These are phyloP conservation scores for Aratinga solstitialis DNA, from an alignment of 2,797 vertebrate genomes.

Conservation along the genomic window DNA sequence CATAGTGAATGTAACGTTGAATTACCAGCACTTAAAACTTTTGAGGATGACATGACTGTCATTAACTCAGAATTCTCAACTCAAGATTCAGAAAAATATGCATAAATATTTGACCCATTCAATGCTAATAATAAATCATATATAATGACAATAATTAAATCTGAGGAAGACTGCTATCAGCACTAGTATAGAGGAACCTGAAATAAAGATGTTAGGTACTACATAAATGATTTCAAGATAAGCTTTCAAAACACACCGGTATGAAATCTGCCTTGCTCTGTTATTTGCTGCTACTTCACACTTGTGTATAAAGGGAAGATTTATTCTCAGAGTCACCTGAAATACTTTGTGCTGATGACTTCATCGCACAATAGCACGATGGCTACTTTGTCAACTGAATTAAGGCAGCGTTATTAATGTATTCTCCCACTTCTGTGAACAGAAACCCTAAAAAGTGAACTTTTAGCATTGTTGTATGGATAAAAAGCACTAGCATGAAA, in stretches of 20 bases:
- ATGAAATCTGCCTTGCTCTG: neutral
- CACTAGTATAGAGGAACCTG: neutral
- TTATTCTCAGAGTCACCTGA: neutral
- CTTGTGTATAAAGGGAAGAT: neutral
- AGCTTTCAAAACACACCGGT: neutral
- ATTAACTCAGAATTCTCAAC: conserved; percentile 23
- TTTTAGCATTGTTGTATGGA: neutral
- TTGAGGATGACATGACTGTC: neutral
- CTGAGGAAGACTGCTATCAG: neutral
- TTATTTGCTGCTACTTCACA: neutral
- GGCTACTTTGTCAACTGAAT: neutral
- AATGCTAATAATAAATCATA: conserved; percentile 15
- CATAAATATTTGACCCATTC: conserved; percentile 49
- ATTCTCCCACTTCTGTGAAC: neutral
- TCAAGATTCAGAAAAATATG: conserved; percentile 32
- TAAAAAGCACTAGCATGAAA: neutral
- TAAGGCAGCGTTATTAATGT: neutral
- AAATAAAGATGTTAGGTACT: neutral
- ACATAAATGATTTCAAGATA: neutral
- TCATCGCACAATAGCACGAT: neutral
- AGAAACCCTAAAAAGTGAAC: neutral
- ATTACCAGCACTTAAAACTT: conserved; percentile 36
- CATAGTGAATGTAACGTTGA: neutral
- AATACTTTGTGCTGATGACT: neutral
- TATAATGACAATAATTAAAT: conserved; percentile 1